phyloP scores from a whole-genome alignment of 2,113 vertebrate species.

The Gavia stellata region DNA sequence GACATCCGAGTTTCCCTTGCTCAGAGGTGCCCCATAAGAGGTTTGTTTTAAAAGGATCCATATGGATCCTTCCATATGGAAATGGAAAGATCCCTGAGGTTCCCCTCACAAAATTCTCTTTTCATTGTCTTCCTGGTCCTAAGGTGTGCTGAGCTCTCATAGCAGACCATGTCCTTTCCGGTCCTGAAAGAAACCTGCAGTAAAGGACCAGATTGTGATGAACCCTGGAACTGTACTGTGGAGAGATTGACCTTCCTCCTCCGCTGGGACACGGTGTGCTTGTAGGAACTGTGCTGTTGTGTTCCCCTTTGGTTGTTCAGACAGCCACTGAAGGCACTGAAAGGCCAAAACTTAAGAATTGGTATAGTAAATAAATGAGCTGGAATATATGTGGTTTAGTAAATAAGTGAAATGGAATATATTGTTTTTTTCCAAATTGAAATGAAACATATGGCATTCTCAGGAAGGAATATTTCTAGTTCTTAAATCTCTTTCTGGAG shows the following conservation, averaged over 20 bases:
- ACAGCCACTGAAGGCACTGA: background rate
- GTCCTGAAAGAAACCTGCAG: background rate
- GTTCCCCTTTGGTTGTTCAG: background rate
- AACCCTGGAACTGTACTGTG: background rate
- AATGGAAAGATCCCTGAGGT: background rate
- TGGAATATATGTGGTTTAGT: background rate
- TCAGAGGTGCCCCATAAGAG: background rate
- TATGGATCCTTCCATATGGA: background rate
- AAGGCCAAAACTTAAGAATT: background rate
- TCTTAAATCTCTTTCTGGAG: background rate
- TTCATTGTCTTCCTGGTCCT: background rate
- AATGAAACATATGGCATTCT: background rate
- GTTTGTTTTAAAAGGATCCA: background rate
- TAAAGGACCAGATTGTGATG: background rate
- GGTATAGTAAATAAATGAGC: background rate
- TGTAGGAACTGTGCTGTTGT: background rate
- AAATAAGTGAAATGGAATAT: background rate
- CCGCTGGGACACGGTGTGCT: accelerated
- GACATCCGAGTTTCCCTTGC: background rate
- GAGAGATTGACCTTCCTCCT: background rate
- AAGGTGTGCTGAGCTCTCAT: background rate
- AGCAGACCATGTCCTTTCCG: accelerated
- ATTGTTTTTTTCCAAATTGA: background rate
- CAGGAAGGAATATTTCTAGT: background rate
- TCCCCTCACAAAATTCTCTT: background rate